Evolutionary conservation across 2,113 vertebrate genomes (phyloP).

Genomic region (Papio anubis): DNA sequence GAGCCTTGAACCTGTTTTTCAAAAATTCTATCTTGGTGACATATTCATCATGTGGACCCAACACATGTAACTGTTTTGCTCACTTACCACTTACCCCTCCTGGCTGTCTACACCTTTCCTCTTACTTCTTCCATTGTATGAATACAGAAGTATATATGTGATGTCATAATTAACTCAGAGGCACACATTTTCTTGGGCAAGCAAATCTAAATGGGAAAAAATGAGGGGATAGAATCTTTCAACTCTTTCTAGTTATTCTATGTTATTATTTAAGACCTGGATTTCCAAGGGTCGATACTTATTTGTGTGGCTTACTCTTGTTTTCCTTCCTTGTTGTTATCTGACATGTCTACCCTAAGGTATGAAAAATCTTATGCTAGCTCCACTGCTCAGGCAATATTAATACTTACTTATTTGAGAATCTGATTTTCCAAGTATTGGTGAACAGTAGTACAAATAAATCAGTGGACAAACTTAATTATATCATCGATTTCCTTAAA

Average conservation of each 20-base stretch:
- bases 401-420: neutral
- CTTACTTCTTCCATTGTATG: neutral
- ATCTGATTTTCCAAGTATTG: neutral
- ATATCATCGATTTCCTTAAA: neutral
- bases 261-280: neutral
- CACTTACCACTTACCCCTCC: neutral
- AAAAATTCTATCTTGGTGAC: neutral
- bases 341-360: neutral
- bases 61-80: neutral
- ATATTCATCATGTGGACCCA: neutral
- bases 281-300: neutral
- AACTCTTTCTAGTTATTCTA: neutral
- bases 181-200: neutral
- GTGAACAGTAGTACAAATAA: neutral
- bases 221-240: neutral
- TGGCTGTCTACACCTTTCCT: neutral
- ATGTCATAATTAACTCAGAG: neutral
- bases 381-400: neutral
- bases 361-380: neutral
- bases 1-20: neutral
- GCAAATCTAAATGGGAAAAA: neutral
- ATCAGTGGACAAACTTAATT: neutral
- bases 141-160: neutral
- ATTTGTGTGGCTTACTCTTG: neutral
- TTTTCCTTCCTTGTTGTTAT: neutral